phyloP scores from a whole-genome alignment of 2,888 invertebrate genomes.

The Noctua fimbriata region DNA sequence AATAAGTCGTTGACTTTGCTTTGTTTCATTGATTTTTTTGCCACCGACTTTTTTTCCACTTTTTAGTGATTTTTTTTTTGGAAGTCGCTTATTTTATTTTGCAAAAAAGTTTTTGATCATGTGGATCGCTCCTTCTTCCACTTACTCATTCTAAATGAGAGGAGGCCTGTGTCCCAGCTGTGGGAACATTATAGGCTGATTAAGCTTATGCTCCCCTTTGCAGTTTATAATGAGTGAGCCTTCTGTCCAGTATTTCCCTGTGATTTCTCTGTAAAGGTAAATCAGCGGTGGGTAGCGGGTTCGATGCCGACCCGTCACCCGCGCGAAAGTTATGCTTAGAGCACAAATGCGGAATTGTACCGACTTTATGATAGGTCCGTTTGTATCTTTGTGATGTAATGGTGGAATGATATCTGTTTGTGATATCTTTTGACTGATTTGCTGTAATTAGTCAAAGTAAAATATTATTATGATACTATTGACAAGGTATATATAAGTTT shows the following conservation, averaged over 20 bases:
- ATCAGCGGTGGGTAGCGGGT: slow-evolving; percentile 64
- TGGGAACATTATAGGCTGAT: no score
- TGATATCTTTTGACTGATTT: slow-evolving; percentile 26
- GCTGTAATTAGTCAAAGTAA: slow-evolving; percentile 21
- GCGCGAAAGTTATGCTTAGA: slow-evolving; percentile 63
- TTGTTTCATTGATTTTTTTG: no score
- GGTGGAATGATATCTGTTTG: neutral
- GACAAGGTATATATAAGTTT: neutral
- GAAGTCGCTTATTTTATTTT: no score
- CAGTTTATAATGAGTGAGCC: neutral
- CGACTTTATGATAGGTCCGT: slow-evolving; percentile 33
- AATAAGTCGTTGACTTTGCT: no score
- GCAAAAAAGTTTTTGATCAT: no score
- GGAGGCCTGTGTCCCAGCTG: no score
- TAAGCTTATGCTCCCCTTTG: no score
- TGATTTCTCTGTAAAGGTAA: slow-evolving; percentile 25
- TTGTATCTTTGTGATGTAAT: slow-evolving; percentile 37
- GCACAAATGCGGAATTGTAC: slow-evolving; percentile 55
- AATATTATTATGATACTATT: neutral
- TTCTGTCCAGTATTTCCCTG: slow-evolving; percentile 10
- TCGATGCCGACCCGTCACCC: slow-evolving; percentile 69
- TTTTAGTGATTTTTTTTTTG: no score
- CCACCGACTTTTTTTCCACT: no score
- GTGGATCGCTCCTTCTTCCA: no score
- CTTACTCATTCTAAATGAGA: no score